Evolutionary conservation across 2,888 invertebrate species (phyloP).

Genomic region (Tenthredo scrophulariae): DNA sequence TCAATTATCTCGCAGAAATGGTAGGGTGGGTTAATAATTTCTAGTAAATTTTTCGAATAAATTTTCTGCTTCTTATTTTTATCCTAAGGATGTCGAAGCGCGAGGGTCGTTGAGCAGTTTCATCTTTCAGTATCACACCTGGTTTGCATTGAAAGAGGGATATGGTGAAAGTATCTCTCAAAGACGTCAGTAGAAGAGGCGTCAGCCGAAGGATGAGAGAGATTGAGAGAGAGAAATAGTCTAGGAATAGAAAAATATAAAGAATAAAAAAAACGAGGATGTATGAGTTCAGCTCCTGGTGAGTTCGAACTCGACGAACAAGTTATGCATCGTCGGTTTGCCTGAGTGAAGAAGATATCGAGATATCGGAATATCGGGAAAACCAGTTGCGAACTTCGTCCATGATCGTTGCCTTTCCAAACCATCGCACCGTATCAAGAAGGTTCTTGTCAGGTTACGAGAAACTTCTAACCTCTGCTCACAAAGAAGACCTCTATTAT

Average conservation of each 20-base stretch:
- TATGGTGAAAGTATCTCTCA: constrained; percentile 23
- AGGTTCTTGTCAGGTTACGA: constrained; percentile 40
- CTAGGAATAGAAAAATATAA: background rate
- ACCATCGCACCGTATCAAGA: constrained; percentile 47
- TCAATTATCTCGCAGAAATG: background rate
- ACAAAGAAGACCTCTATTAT: constrained; percentile 15
- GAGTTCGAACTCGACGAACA: background rate
- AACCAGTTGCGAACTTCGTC: constrained; percentile 47
- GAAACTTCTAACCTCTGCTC: background rate
- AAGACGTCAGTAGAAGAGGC: constrained; percentile 25
- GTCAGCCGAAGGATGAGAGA: background rate
- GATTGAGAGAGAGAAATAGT: background rate
- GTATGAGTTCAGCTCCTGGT: constrained; percentile 11
- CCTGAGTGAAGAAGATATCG: constrained; percentile 30
- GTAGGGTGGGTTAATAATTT: background rate
- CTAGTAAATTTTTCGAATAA: background rate
- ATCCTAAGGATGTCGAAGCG: background rate
- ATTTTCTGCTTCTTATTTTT: background rate
- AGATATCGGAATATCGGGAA: constrained; percentile 47
- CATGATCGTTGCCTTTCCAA: constrained; percentile 50
- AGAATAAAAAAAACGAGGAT: background rate
- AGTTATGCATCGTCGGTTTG: constrained; percentile 31
- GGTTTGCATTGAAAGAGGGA: constrained; percentile 6
- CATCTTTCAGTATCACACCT: constrained; percentile 33
- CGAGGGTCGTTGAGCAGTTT: background rate